These are phyloP conservation scores for Epizoanthus scotinus DNA, from an alignment of 92 coral and sea anemone species.

Conservation along the genomic window DNA sequence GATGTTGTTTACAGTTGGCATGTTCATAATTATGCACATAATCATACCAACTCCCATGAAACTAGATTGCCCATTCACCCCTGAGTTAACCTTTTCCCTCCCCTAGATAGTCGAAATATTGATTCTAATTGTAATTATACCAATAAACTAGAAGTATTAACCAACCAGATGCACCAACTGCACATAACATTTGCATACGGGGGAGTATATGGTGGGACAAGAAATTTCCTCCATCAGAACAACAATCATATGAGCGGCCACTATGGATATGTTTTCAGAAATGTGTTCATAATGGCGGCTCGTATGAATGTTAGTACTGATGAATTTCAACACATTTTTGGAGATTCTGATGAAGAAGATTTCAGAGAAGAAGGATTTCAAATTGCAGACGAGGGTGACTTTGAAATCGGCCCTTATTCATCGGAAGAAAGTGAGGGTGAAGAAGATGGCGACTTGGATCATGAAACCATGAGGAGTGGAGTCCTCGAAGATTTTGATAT, in stretches of 20 bases:
- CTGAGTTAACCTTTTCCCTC: neutral
- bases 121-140: neutral
- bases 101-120: conserved; percentile 17
- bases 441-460: neutral
- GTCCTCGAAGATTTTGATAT: neutral
- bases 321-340: neutral
- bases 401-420: neutral
- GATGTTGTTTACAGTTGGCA: too few species aligned
- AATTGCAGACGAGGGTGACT: neutral
- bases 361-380: neutral
- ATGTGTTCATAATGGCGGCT: neutral
- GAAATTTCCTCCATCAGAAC: neutral
- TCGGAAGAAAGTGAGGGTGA: neutral
- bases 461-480: neutral
- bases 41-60: too few species aligned
- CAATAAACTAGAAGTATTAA: neutral
- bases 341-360: conserved; percentile 4
- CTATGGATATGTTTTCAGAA: neutral
- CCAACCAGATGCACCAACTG: conserved; percentile 20
- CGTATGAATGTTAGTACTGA: neutral
- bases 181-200: neutral
- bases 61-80: too few species aligned
- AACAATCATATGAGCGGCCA: neutral
- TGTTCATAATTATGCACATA: too few species aligned
- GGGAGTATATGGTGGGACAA: neutral